These are phyloP conservation scores for Oscheius myriophilus DNA, from an alignment of 2,888 invertebrate species.

Conservation along the genomic window DNA sequence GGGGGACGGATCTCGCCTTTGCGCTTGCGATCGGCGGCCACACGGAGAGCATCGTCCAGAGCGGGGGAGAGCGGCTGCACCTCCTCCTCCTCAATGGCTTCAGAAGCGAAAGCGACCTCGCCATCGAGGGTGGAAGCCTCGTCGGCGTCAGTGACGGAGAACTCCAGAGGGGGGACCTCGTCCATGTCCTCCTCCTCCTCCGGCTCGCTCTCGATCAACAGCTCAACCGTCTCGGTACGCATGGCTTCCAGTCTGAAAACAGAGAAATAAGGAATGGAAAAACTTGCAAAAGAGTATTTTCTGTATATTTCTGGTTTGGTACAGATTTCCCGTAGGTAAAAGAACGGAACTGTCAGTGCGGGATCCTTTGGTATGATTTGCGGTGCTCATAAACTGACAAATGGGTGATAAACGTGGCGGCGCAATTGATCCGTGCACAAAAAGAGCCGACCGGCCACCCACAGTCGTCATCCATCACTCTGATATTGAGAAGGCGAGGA, in stretches of 20 bases:
- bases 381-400: too few species aligned
- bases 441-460: too few species aligned
- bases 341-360: too few species aligned
- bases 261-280: background rate
- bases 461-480: too few species aligned
- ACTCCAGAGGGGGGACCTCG: conserved; percentile 24
- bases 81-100: conserved; percentile 19
- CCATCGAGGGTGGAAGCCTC: background rate
- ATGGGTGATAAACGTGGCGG: too few species aligned
- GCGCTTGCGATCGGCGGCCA: conserved; percentile 26
- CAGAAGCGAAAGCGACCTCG: conserved; percentile 20
- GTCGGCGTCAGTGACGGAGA: conserved; percentile 28
- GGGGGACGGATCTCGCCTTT: conserved; percentile 23
- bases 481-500: too few species aligned
- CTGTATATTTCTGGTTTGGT: too few species aligned
- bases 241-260: conserved; percentile 30
- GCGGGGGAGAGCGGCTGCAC: conserved; percentile 1
- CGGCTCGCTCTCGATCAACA: conserved; percentile 15
- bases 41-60: conserved; percentile 5
- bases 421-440: too few species aligned
- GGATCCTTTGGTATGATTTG: too few species aligned
- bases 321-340: too few species aligned
- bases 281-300: background rate
- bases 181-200: conserved; percentile 24
- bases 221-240: background rate